Conservation (phyloP, 2,797 vertebrate species). For the Gymnoscopelus microlampas region DNA sequence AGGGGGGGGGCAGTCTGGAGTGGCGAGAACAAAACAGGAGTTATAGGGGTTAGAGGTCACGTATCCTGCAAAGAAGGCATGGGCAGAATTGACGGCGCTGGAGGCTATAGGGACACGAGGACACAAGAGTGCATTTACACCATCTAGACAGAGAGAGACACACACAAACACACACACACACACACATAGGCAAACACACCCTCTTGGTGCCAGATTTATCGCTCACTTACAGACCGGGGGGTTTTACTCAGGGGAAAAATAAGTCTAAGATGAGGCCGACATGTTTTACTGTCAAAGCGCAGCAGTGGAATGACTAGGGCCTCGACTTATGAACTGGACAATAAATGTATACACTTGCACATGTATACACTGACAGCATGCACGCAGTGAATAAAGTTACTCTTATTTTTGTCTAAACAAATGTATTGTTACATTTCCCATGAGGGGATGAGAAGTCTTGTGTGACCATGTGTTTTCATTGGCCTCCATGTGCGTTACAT, state of each 20-base stretch:
- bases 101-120: constrained; percentile 47
- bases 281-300: not conserved
- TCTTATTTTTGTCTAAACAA: not conserved
- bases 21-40: constrained; percentile 76
- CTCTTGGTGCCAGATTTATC: constrained; percentile 71
- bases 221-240: constrained; percentile 60
- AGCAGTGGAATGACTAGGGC: constrained; percentile 6
- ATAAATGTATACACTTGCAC: not conserved
- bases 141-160: constrained; percentile 24
- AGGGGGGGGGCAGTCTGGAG: constrained; percentile 45
- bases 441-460: too few species aligned
- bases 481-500: too few species aligned
- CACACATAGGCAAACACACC: constrained; percentile 16
- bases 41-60: constrained; percentile 69
- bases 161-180: constrained; percentile 48
- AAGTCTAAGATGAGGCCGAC: not conserved
- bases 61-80: constrained; percentile 51
- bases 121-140: constrained; percentile 26
- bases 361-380: not conserved
- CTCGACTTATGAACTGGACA: constrained; percentile 17
- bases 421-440: not conserved
- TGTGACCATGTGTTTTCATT: too few species aligned
- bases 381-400: not conserved
- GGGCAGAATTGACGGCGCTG: constrained; percentile 60
- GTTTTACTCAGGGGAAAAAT: constrained; percentile 46